Base-by-base conservation (phyloP, 2,888 invertebrate species). In the Encarsia formosa region DNA sequence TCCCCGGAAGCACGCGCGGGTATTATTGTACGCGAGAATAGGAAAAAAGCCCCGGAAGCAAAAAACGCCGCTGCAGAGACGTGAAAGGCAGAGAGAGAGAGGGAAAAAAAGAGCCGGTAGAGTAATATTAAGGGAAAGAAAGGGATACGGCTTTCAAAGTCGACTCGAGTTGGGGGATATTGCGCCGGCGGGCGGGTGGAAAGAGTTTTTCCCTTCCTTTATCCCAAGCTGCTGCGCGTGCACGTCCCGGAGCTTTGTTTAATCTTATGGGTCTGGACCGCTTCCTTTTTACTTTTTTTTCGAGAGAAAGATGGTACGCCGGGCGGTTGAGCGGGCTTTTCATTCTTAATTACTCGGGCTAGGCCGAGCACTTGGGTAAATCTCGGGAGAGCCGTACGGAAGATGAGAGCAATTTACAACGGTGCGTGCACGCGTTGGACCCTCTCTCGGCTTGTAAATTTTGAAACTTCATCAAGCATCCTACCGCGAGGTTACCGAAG, bases 401-500 rank as follows among this genome's bases (percentile, higher is more conserved):
- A n/a, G n/a, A n/a, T n/a, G n/a, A n/a, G n/a, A n/a, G n/a, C n/a
- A n/a, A n/a, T n/a, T n/a, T n/a, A n/a, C n/a, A n/a, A n/a, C n/a
- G n/a, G n/a, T n/a, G n/a, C n/a, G n/a, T n/a, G n/a, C n/a, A n/a
- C n/a, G n/a, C n/a, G n/a, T n/a, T n/a, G n/a, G n/a, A n/a, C n/a
- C n/a, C n/a, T n/a, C n/a, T n/a, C n/a, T n/a, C n/a, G n/a, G 26
- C 22, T 40, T 31, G 40, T 48, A 40, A 54, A 54, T 54, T 50
- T 54, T 54, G 50, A 50, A 49, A 54, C 46, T 54, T 54, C 46
- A 43, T 50, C 50, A 50, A 50, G n/a, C n/a, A n/a, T n/a, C n/a
- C n/a, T n/a, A n/a, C n/a, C n/a, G n/a, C n/a, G n/a, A n/a, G n/a
- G n/a, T n/a, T n/a, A n/a, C n/a, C n/a, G n/a, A n/a, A n/a, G n/a